A percentile compares a stretch with the other conserved stretches of the same genome.
These are phyloP conservation scores for Pomatostomus ruficeps DNA, from an alignment of 2,113 vertebrate species.

Conservation along the genomic window DNA sequence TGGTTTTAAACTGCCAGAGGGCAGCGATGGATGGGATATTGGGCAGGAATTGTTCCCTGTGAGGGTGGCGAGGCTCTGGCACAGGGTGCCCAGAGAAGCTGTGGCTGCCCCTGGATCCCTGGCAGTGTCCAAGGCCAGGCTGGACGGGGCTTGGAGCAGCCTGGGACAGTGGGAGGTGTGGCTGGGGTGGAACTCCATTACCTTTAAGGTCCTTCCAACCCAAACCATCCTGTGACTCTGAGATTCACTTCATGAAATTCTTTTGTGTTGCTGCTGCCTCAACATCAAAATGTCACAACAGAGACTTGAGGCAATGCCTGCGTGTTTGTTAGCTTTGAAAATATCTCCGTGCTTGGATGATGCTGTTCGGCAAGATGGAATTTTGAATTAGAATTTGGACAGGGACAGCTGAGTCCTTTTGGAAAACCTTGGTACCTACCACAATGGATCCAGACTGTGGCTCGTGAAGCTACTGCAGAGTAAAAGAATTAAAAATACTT, in stretches of 20 bases:
- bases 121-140: accelerated
- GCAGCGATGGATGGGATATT: neutral
- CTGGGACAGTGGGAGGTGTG: accelerated
- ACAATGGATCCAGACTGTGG: neutral
- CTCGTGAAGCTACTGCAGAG: neutral
- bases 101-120: neutral
- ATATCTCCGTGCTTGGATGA: neutral
- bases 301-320: neutral
- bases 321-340: neutral
- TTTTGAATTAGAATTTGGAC: neutral
- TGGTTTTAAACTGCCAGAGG: neutral
- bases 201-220: neutral
- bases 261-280: neutral
- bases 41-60: neutral
- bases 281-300: neutral
- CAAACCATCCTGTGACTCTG: neutral
- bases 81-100: neutral
- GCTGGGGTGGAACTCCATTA: neutral
- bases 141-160: accelerated
- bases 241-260: neutral
- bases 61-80: accelerated
- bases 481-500: neutral
- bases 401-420: neutral
- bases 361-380: neutral
- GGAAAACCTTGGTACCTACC: neutral